Evolutionary conservation across 2,113 vertebrate species (phyloP).

Genomic region (Recurvirostra avosetta): DNA sequence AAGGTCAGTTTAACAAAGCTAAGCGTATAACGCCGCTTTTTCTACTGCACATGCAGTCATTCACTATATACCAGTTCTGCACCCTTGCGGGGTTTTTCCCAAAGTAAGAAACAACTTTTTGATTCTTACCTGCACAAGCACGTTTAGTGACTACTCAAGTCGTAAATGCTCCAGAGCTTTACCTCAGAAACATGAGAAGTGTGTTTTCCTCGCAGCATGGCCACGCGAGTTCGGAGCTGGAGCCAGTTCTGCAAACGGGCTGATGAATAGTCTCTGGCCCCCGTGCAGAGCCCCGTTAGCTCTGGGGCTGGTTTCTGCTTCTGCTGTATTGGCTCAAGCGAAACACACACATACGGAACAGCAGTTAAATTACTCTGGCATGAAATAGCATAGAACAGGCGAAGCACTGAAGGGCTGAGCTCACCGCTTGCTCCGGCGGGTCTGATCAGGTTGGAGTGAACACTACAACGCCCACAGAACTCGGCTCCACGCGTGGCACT

Average conservation of each 20-base stretch:
- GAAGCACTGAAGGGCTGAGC: neutral
- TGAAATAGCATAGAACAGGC: neutral
- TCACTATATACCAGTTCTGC: neutral
- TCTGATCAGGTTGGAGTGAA: neutral
- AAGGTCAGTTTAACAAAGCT: neutral
- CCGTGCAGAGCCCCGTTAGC: neutral
- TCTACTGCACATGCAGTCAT: accelerated
- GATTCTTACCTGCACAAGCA: neutral
- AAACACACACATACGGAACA: neutral
- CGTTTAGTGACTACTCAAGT: neutral
- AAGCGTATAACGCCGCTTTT: accelerated
- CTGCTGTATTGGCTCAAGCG: neutral
- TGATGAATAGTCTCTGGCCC: neutral
- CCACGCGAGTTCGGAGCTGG: neutral
- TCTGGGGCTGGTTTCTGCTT: neutral
- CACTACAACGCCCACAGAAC: neutral
- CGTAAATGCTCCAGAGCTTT: neutral
- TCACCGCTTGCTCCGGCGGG: neutral
- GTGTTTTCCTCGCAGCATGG: neutral
- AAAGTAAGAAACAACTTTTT: neutral
- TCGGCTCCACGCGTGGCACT: neutral
- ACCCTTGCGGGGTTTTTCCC: accelerated
- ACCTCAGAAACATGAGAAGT: neutral
- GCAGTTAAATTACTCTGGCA: neutral
- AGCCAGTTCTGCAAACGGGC: neutral